Evolutionary conservation across 2,797 vertebrate species (phyloP).

Genomic region (Halcyon smyrnensis): DNA sequence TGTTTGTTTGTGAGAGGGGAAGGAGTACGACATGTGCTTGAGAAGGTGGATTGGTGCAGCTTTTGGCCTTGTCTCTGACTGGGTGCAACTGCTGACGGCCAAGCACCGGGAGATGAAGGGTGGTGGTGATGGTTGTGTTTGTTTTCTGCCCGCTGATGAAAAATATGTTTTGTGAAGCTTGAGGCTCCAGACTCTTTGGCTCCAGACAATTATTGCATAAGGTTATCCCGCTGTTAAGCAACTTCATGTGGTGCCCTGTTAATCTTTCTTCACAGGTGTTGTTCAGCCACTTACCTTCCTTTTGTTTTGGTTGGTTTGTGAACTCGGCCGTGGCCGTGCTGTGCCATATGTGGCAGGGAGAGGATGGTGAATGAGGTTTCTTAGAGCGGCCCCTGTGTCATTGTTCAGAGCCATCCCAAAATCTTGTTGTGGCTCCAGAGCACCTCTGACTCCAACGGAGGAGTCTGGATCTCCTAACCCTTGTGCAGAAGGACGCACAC

Average conservation of each 20-base stretch:
- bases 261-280: not conserved
- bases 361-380: not conserved
- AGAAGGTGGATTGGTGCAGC: not conserved
- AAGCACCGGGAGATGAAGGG: not conserved
- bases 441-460: not conserved
- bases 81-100: not conserved
- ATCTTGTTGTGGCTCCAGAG: not conserved
- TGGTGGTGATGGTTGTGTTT: not conserved
- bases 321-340: not conserved
- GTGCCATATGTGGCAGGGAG: not conserved
- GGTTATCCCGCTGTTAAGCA: not conserved
- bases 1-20: not conserved
- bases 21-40: not conserved
- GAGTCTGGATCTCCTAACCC: not conserved
- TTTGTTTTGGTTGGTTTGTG: not conserved
- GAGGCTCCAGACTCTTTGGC: constrained; percentile 32
- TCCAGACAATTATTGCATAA: not conserved
- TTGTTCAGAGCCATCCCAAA: not conserved
- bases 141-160: not conserved
- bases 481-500: not conserved
- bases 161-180: not conserved
- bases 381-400: rapidly evolving
- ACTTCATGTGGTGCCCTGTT: not conserved
- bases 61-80: not conserved
- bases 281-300: not conserved